Conservation (phyloP, 2,797 vertebrate genomes). For the Monodelphis domestica region DNA sequence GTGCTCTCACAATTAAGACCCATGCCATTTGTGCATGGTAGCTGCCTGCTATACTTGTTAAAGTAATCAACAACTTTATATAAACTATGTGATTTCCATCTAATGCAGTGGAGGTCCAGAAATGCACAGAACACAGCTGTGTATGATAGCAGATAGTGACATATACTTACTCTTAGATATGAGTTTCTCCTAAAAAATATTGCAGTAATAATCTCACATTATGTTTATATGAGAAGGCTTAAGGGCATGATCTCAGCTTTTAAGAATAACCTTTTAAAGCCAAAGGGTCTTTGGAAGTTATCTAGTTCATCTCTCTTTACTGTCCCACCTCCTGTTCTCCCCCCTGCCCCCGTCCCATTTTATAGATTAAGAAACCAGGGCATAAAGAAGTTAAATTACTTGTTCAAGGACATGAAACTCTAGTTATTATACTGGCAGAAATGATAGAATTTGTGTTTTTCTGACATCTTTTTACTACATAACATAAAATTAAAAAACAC, state of each 20-base stretch:
- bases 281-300: background rate
- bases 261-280: background rate
- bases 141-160: background rate
- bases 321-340: background rate
- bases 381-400: conserved; percentile 25
- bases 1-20: background rate
- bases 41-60: background rate
- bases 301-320: background rate
- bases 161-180: background rate
- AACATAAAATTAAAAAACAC: conserved; percentile 42
- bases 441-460: background rate
- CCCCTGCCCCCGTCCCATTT: background rate
- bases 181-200: background rate
- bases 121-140: background rate
- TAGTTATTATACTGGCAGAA: background rate
- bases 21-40: background rate
- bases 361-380: conserved; percentile 13
- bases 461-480: conserved; percentile 26
- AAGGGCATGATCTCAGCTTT: background rate
- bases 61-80: background rate
- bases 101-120: background rate
- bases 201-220: too few species aligned
- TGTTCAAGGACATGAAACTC: conserved; percentile 13
- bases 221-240: background rate
- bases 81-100: background rate